phyloP scores from a whole-genome alignment of 2,113 vertebrate species.

The Taurulus bubalis region DNA sequence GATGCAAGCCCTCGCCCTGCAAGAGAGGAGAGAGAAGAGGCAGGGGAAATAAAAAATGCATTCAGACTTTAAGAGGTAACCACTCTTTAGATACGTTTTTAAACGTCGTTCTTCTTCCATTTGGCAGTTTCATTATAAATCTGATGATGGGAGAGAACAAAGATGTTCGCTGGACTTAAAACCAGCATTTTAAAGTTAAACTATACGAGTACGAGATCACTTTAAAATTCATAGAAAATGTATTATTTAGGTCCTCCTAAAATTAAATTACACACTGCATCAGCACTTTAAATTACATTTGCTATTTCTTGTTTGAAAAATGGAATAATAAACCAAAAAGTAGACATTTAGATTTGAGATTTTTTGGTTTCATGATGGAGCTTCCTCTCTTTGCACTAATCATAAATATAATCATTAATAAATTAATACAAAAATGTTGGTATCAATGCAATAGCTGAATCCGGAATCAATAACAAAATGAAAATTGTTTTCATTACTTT shows the following conservation, averaged over 20 bases:
- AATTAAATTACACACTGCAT: neutral
- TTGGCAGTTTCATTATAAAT: neutral
- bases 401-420: too few relatives aligned
- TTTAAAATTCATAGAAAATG: neutral
- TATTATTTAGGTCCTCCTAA: neutral
- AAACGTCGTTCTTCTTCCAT: neutral
- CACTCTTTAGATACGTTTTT: slow-evolving; percentile 2
- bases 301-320: neutral
- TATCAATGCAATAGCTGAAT: too few relatives aligned
- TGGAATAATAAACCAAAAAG: neutral
- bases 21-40: neutral
- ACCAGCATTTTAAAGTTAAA: neutral
- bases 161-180: neutral
- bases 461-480: neutral
- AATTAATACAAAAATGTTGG: too few relatives aligned
- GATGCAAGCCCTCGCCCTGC: slow-evolving; percentile 90
- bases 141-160: neutral
- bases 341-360: neutral
- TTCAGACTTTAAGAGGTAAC: slow-evolving; percentile 5
- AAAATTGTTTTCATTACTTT: neutral
- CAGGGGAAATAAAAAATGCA: slow-evolving; percentile 24
- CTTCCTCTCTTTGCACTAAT: neutral
- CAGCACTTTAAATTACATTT: neutral
- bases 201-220: neutral
- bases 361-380: neutral